Evolutionary conservation across 2,888 invertebrate species (phyloP), one percentile per base, ranked within the genome.

Genomic region (Elegia similella): DNA sequence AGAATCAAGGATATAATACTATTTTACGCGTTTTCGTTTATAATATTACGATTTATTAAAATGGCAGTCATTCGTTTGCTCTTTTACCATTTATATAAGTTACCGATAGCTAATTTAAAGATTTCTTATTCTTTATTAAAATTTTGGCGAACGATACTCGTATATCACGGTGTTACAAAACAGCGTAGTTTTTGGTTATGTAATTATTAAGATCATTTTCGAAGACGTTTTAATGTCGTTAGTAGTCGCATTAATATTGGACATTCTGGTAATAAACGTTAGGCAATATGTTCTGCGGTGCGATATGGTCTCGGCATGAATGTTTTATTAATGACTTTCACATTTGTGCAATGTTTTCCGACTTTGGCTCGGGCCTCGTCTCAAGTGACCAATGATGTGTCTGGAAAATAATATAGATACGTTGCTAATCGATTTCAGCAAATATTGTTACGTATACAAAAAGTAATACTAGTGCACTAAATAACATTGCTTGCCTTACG

Each of bases 201-300:
- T 55, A 55, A 55, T 55, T 44, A 43, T 43, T 34, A 44, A 46
- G 54, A 55, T 44, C 44, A 55, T 55, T 55, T 55, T 55, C 44
- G 43, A 32, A 32, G 54, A 44, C 32, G 54, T 44, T 55, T 54
- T 46, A 34, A 50, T 50, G 50, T 50, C 50, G 34, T 50, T 50
- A 50, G 34, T 34, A 50, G 50, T 50, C 34, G 12, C 50, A 50
- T 50, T 50, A 34, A 34, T 50, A 34, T 34, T 17, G 34, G 34
- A 46, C 32, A 34, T 34, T 38, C 16, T 50, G 16, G 50, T 34
- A 34, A 34, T 50, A 34, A 48, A 50, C 10, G 12, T 50, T 34
- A 34, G 34, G 34, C 50, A 34, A 50, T 50, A 34, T 34, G 30
- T 48, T 48, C 15, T 30, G 47, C 13, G 16, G 34, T 50, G 47